Base-by-base conservation (phyloP, 2,888 invertebrate genomes). In the Epistrophe grossulariae region DNA sequence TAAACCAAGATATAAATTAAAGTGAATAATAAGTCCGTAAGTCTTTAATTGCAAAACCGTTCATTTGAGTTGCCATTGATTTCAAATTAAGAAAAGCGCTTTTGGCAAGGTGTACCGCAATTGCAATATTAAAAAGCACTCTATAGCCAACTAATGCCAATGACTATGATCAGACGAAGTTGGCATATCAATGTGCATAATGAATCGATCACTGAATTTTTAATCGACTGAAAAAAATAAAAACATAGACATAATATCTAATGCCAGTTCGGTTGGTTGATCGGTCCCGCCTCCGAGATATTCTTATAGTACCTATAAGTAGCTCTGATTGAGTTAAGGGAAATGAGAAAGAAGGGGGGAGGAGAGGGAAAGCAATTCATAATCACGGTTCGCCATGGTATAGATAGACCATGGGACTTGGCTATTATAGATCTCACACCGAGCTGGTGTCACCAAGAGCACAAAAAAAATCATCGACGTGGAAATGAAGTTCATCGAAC, bases 201-300 rank as follows among this genome's bases (percentile, higher is more conserved):
- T 17, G 57, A 70, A 70, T 78, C 85, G 78, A 85, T 85, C 71
- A 62, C 15, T 79, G 85, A 85, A 85, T 85, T 70, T 73, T 81
- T 81, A 81, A 85, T 85, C 57, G 70, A 31, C 57, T 66, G 66
- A 57, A 64, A 57, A 73, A 57, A 64, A 59, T 59, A 60, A 76
- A 71, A 71, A 45, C 11, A 24, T 24, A 24, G 2, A 24, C 24
- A 6, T 19, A 28, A 28, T 19, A 31, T 55, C 31, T 15, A 43
- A n/a, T 45, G 45, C 9, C 24, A 9, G 72, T 19, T 40, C 60
- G 48, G 60, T 15, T 5, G 72, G 40, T 40, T 55, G 48, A 50
- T 19, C 19, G 40, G 40, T 15, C 40, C 59, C 35, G 6, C 35
- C 59, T 28, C 28, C 59, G 15, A 17, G 17, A 43, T 70, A 48